Evolutionary conservation across 1,140 invertebrate genomes (phyloP), one percentile per base, ranked within the genome.

Genomic region (Batillaria attramentaria): DNA sequence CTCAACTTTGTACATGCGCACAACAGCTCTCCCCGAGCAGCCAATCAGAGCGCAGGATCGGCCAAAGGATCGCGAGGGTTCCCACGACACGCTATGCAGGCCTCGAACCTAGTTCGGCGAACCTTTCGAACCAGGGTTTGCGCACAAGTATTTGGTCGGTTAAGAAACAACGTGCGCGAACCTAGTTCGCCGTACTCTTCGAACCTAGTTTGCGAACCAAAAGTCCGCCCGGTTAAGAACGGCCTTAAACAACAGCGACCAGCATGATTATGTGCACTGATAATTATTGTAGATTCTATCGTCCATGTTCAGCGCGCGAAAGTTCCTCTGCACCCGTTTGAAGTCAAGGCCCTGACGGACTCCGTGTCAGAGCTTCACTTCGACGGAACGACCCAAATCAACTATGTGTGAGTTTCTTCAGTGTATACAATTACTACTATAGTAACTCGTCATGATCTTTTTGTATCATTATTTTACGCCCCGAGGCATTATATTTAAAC

Each of bases 321-420:
- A 33, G 50, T 78, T n/a, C 77, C 66, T 35, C 46, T 78, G 1
- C 77, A 78, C 35, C 28, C 37, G 10, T 78, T 60, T 31, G 65
- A 78, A 68, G 72, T 78, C 18, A 1, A 43, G 1, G 77, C 66
- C 1, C 50, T 78, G 35, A 54, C 77, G 4, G 50, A 35, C 18
- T 50, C 66, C 0, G 46, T 78, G 13, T 50, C 65, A 3, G 66
- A 69, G 6, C 4, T 68, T 43, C n/a, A 69, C 0, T 28, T 75
- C 35, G 73, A 65, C 24, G 68, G 46, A 2, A 69, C 28, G 13
- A 39, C 18, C 10, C n/a, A 33, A 0, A 70, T 78, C 50, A 41
- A 78, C 39, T 78, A 78, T 50, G 54, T 46, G 77, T 78, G 46
- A 54, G 65, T 62, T 18, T n/a, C n/a, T n/a, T n/a, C n/a, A n/a